Evolutionary conservation across 2,113 vertebrate genomes (phyloP).

Genomic region (Podarcis raffonei): DNA sequence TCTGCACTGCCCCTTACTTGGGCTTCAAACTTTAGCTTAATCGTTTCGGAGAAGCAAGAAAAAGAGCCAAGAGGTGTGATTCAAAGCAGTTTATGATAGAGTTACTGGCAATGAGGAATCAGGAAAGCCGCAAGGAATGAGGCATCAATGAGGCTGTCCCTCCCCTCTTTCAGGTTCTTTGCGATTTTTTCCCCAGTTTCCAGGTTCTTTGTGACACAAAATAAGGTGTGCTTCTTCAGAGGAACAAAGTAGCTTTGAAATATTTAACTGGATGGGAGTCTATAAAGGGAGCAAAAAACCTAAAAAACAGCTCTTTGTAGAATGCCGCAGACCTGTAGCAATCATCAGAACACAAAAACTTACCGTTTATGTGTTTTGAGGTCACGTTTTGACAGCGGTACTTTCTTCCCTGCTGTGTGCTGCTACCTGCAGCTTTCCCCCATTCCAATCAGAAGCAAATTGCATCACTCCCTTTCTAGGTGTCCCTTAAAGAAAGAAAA

Average conservation of each 20-base stretch:
- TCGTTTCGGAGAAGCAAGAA: neutral
- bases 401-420: neutral
- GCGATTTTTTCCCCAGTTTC: neutral
- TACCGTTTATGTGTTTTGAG: neutral
- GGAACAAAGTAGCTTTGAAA: neutral
- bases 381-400: neutral
- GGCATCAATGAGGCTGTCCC: neutral
- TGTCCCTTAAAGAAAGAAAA: neutral
- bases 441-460: neutral
- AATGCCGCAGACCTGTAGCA: conserved; percentile 1
- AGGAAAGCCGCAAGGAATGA: neutral
- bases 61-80: neutral
- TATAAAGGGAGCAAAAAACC: neutral
- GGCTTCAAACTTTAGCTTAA: neutral
- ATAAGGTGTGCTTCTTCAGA: neutral
- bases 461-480: neutral
- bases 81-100: neutral
- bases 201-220: neutral
- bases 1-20: neutral
- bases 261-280: neutral
- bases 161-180: no score
- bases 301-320: neutral
- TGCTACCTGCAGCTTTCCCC: conserved; percentile 7
- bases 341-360: neutral
- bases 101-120: neutral